These are phyloP conservation scores for Bilobella aurantiaca DNA, from an alignment of 1,140 invertebrate species.

Conservation along the genomic window DNA sequence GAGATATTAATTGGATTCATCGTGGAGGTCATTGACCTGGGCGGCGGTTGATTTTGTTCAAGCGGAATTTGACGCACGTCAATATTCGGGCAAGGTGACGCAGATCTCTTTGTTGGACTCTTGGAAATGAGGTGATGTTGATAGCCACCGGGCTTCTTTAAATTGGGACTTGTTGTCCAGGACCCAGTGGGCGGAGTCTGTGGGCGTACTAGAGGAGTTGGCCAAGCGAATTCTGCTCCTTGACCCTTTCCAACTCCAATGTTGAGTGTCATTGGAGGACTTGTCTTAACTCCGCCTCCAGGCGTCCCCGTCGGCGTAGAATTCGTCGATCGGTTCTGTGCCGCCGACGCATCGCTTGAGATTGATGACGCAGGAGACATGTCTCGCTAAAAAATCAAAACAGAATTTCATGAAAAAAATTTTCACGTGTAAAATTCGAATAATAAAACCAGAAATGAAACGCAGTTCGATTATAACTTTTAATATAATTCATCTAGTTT, in stretches of 20 bases:
- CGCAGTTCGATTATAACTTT: too few relatives aligned
- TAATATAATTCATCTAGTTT: too few relatives aligned
- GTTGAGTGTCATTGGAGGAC: neutral
- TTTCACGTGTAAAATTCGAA: too few relatives aligned
- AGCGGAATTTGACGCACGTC: slow-evolving; percentile 44
- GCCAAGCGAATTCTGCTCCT: slow-evolving; percentile 24
- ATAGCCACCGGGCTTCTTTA: slow-evolving; percentile 15
- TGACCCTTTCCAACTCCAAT: slow-evolving; percentile 15
- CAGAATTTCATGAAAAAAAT: neutral
- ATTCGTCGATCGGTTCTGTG: slow-evolving; percentile 27
- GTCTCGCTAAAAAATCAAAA: slow-evolving; percentile 25
- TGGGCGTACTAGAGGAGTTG: slow-evolving; percentile 11
- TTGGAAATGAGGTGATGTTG: slow-evolving; percentile 20
- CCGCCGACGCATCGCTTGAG: slow-evolving; percentile 25
- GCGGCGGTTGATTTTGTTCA: slow-evolving; percentile 40
- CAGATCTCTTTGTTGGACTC: slow-evolving; percentile 35
- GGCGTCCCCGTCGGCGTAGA: slow-evolving; percentile 30
- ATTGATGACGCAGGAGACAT: slow-evolving; percentile 35
- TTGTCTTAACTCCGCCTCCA: slow-evolving; percentile 7
- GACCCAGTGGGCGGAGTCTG: neutral
- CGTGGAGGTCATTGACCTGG: neutral
- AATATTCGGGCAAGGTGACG: slow-evolving; percentile 47
- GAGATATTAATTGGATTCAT: neutral
- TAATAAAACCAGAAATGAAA: too few relatives aligned
- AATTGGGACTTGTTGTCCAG: neutral